Evolutionary conservation across 2,888 invertebrate species (phyloP).

Genomic region (Phlogophora meticulosa): DNA sequence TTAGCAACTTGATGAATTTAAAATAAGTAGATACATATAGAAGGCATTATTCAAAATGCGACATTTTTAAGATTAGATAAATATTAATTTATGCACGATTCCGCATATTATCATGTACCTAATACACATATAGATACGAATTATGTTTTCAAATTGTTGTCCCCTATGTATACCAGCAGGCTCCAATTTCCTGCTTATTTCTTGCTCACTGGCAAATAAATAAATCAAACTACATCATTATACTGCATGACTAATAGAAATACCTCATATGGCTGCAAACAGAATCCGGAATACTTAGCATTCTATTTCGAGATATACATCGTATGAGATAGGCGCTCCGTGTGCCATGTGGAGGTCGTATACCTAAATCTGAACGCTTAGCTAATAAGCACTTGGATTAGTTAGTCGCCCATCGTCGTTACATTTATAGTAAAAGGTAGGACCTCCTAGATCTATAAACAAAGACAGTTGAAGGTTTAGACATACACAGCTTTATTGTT

Average conservation of each 20-base stretch:
- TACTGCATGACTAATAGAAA: constrained; percentile 67
- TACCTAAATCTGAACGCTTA: constrained; percentile 56
- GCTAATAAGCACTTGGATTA: constrained; percentile 45
- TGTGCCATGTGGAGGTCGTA: constrained; percentile 62
- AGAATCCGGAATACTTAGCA: constrained; percentile 66
- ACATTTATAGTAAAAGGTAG: constrained; percentile 25
- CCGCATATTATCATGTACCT: constrained; percentile 12
- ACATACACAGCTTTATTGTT: not conserved
- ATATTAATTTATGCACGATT: constrained; percentile 54
- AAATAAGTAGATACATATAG: constrained; percentile 42
- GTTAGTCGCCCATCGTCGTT: constrained; percentile 26
- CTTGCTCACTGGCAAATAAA: constrained; percentile 46
- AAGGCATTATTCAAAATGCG: constrained; percentile 51
- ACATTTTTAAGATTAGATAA: constrained; percentile 58
- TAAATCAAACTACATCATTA: constrained; percentile 62
- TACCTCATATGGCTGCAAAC: constrained; percentile 65
- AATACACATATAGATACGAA: constrained; percentile 17
- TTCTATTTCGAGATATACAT: constrained; percentile 66
- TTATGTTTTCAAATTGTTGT: constrained; percentile 43
- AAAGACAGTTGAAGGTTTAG: not conserved
- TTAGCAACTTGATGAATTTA: constrained; percentile 41
- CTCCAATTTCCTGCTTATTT: constrained; percentile 54
- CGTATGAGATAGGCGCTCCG: constrained; percentile 54
- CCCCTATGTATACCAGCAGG: constrained; percentile 38
- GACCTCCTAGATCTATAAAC: constrained; percentile 4